Evolutionary conservation across 35 echinoderm and acorn worm genomes (phyloP).

Genomic region (Strongylocentrotus purpuratus): DNA sequence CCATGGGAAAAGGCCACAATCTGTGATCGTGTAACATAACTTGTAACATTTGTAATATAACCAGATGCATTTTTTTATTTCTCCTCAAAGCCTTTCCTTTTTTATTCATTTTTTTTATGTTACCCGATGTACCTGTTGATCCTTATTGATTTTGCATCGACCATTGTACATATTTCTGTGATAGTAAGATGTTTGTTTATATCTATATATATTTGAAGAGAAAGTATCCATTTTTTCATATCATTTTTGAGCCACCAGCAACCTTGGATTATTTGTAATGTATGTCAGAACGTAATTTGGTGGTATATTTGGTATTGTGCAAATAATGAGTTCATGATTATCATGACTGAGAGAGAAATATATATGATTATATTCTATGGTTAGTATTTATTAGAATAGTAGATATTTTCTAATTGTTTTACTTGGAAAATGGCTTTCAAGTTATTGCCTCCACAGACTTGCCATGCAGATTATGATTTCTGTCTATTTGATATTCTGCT

Average conservation of each 20-base stretch:
- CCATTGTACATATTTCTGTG: neutral
- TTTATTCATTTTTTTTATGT: neutral
- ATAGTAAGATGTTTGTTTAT: slow-evolving; percentile 6
- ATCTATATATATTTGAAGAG: slow-evolving; percentile 5
- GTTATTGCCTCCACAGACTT: neutral
- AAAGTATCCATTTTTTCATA: neutral
- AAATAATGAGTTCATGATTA: neutral
- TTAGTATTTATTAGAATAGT: neutral
- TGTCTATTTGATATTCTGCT: neutral
- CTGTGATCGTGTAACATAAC: neutral
- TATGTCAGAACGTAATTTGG: neutral
- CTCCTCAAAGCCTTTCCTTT: neutral
- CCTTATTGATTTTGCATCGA: neutral
- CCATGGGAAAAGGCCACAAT: neutral
- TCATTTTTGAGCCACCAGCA: neutral
- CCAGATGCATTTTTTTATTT: slow-evolving; percentile 12
- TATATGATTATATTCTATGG: neutral
- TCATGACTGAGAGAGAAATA: neutral
- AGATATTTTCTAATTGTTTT: neutral
- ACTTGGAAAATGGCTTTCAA: neutral
- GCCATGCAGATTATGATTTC: neutral
- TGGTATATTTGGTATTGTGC: neutral
- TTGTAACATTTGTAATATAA: neutral
- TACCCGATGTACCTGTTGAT: neutral
- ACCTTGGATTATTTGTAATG: neutral